A percentile compares a stretch with the other conserved stretches of the same genome.
Evolutionary conservation across 2,113 vertebrate species (phyloP).

Genomic region (Macquaria australasica): DNA sequence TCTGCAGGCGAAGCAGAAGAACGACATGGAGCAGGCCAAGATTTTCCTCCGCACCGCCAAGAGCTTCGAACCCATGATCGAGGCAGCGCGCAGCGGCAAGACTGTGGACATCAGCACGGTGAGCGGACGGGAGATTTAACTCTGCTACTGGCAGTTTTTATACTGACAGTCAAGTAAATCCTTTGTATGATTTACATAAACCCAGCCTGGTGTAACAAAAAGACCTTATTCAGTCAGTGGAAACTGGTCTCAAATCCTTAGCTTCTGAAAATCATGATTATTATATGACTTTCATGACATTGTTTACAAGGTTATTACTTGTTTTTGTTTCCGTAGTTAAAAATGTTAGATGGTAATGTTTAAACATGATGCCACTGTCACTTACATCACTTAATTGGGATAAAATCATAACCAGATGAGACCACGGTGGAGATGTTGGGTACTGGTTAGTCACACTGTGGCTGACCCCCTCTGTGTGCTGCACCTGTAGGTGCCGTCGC

Average conservation of each 20-base stretch:
- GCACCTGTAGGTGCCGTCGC: constrained; percentile 89
- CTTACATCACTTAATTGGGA: not conserved
- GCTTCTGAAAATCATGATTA: too few species aligned
- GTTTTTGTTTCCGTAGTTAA: not conserved
- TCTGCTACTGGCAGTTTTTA: not conserved
- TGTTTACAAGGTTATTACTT: not conserved
- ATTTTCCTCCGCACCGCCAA: constrained; percentile 89
- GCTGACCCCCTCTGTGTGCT: not conserved
- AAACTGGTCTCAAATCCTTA: too few species aligned
- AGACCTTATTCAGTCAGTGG: too few species aligned
- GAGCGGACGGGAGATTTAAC: constrained; percentile 14
- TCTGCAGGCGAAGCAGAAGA: constrained; percentile 92
- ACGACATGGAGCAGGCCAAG: constrained; percentile 93
- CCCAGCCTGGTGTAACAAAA: not conserved
- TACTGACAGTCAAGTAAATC: not conserved
- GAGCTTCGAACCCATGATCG: constrained; percentile 87
- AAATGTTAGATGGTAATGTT: not conserved
- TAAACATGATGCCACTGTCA: not conserved
- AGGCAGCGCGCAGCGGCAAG: constrained; percentile 85
- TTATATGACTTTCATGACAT: not conserved
- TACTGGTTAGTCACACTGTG: not conserved
- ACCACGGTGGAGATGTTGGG: too few species aligned
- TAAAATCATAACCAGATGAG: too few species aligned
- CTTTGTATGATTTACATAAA: not conserved
- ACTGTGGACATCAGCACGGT: constrained; percentile 89